These are phyloP conservation scores for Spatulosminthurus flaviceps DNA, from an alignment of 2,888 invertebrate species.

Conservation along the genomic window DNA sequence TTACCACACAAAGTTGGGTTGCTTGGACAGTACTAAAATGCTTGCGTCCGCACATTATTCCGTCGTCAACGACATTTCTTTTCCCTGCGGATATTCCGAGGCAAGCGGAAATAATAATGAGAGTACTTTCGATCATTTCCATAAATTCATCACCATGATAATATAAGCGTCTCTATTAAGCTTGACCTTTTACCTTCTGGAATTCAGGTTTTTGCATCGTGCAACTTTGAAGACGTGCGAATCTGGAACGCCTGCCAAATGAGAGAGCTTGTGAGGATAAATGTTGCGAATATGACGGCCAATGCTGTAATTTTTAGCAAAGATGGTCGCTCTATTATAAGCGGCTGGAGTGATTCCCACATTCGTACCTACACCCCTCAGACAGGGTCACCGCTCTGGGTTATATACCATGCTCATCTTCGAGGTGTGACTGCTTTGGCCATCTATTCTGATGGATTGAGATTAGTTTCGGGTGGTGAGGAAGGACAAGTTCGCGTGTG, in stretches of 20 bases:
- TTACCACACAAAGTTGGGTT: conserved; percentile 76
- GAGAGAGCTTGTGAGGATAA: conserved; percentile 83
- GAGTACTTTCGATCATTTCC: too few species aligned
- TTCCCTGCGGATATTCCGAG: conserved; percentile 70
- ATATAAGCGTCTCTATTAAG: too few species aligned
- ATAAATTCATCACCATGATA: too few species aligned
- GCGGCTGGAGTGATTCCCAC: conserved; percentile 66
- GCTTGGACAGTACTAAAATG: conserved; percentile 74
- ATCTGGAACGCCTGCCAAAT: conserved; percentile 82
- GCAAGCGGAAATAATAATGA: too few species aligned
- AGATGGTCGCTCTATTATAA: conserved; percentile 78
- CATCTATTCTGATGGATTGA: conserved; percentile 75
- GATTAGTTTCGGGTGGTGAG: conserved; percentile 80
- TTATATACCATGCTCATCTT: conserved; percentile 87
- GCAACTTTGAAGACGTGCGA: conserved; percentile 83
- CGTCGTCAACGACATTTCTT: conserved; percentile 81
- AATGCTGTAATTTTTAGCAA: conserved; percentile 79
- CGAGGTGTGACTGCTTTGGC: conserved; percentile 87
- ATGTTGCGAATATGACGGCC: conserved; percentile 88
- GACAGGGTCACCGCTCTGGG: conserved; percentile 81
- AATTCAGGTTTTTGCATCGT: conserved; percentile 83
- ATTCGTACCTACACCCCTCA: conserved; percentile 85
- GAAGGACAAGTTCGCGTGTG: conserved; percentile 74
- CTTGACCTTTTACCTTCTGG: too few species aligned
- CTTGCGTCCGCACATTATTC: conserved; percentile 84